Evolutionary conservation across 1,140 invertebrate species (phyloP).

Genomic region (Phocides pigmalion): DNA sequence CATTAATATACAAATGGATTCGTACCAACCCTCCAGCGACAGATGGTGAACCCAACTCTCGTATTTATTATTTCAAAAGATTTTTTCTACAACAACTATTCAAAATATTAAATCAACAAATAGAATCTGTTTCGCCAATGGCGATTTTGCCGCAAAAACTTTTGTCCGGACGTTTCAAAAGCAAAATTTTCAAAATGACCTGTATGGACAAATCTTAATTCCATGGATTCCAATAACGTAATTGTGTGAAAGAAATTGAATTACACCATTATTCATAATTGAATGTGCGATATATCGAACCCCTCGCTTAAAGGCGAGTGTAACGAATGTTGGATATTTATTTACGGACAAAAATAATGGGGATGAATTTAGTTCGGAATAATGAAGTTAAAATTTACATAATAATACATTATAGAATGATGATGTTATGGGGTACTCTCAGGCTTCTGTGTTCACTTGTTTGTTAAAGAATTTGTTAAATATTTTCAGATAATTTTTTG

Average conservation of each 20-base stretch:
- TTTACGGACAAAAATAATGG: too few species aligned
- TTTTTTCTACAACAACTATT: constrained; percentile 41
- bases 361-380: too few species aligned
- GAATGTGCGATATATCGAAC: not conserved
- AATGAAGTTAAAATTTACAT: too few species aligned
- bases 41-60: constrained; percentile 61
- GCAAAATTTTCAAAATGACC: constrained; percentile 36
- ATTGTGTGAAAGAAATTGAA: constrained; percentile 1
- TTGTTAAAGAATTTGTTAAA: too few species aligned
- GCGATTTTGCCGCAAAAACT: constrained; percentile 46
- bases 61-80: constrained; percentile 56
- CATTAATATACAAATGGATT: constrained; percentile 58
- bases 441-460: too few species aligned
- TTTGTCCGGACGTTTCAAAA: constrained; percentile 40
- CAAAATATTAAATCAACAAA: constrained; percentile 55
- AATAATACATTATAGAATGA: too few species aligned
- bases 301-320: not conserved
- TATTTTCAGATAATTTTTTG: too few species aligned
- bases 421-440: too few species aligned
- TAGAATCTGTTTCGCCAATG: constrained; percentile 31
- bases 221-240: not conserved
- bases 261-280: constrained; percentile 1
- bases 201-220: constrained; percentile 37
- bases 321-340: too few species aligned
- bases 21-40: constrained; percentile 54